Evolutionary conservation across 2,888 invertebrate species (phyloP).

Genomic region (Drosophila lacicola): DNA sequence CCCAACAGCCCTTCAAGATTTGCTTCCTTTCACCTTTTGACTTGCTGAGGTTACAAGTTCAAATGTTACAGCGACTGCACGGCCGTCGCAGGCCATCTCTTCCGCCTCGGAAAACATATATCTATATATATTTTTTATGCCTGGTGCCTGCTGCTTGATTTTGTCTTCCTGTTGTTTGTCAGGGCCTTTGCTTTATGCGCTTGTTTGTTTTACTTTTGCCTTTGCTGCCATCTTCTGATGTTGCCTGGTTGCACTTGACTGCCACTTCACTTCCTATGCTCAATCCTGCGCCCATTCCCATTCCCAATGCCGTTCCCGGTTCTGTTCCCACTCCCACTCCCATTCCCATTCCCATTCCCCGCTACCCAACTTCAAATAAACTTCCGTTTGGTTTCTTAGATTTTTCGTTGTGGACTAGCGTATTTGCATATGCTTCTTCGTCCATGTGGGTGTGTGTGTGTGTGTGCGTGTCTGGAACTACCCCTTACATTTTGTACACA

Average conservation of each 20-base stretch:
- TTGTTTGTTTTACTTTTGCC: slow-evolving; percentile 57
- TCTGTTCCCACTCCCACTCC: not conserved
- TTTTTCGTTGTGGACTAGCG: slow-evolving; percentile 32
- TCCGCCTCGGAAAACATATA: slow-evolving; percentile 8
- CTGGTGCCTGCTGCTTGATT: slow-evolving; percentile 49
- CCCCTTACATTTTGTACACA: slow-evolving; percentile 10
- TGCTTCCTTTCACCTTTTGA: slow-evolving; percentile 56
- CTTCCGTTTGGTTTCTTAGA: slow-evolving; percentile 67
- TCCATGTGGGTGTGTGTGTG: slow-evolving; percentile 1
- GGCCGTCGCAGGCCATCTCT: not conserved
- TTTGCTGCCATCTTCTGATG: slow-evolving; percentile 34
- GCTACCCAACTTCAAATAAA: slow-evolving; percentile 59
- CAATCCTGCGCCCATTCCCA: slow-evolving; percentile 2
- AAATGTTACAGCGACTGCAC: slow-evolving; percentile 38
- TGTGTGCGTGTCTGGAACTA: slow-evolving; percentile 1
- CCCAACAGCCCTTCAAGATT: slow-evolving; percentile 15
- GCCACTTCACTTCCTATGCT: slow-evolving; percentile 51
- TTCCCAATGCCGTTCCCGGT: not conserved
- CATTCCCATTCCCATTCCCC: not conserved
- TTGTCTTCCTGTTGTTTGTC: slow-evolving; percentile 64
- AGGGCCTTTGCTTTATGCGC: slow-evolving; percentile 55
- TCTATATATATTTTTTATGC: slow-evolving; percentile 4
- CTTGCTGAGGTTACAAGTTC: slow-evolving; percentile 59
- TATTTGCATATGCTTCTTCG: slow-evolving; percentile 61
- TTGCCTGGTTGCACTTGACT: slow-evolving; percentile 59